Percentiles rank a stretch among this genome's conserved stretches.
phyloP scores from a whole-genome alignment of 1,140 invertebrate species.

The Cyrtorhinus lividipennis region DNA sequence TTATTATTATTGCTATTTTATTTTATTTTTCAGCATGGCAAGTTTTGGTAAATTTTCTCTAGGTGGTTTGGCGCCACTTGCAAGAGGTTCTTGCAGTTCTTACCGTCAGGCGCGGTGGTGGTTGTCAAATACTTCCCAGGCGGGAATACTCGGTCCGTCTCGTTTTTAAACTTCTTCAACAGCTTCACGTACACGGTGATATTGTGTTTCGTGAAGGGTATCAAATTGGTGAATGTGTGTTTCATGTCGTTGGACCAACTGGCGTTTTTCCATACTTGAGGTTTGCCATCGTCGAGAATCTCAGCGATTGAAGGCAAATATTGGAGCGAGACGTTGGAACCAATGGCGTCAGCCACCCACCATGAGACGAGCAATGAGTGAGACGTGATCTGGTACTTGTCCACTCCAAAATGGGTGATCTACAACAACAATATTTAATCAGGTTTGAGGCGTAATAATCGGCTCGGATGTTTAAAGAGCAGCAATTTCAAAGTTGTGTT shows the following conservation, averaged over 20 bases:
- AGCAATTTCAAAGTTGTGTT: too few relatives aligned
- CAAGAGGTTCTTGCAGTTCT: too few relatives aligned
- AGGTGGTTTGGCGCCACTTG: too few relatives aligned
- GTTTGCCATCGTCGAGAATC: constrained; percentile 24
- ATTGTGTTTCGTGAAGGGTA: constrained; percentile 58
- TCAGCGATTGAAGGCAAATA: constrained; percentile 42
- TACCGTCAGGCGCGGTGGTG: constrained; percentile 47
- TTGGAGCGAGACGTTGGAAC: constrained; percentile 32
- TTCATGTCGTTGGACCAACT: constrained; percentile 37
- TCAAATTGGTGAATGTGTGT: constrained; percentile 45
- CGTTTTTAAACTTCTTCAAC: constrained; percentile 23
- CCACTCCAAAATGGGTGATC: constrained; percentile 37
- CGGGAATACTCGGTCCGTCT: constrained; percentile 35
- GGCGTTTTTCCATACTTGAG: constrained; percentile 37
- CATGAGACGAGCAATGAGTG: constrained; percentile 36
- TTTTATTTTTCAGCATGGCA: too few relatives aligned
- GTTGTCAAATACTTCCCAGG: constrained; percentile 43
- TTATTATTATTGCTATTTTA: too few relatives aligned
- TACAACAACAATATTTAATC: too few relatives aligned
- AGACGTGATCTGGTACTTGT: constrained; percentile 34
- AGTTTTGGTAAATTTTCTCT: too few relatives aligned
- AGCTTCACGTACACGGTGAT: constrained; percentile 54
- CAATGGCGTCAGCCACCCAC: constrained; percentile 19
- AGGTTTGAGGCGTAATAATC: too few relatives aligned
- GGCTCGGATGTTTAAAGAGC: too few relatives aligned